phyloP scores from a whole-genome alignment of 1,140 invertebrate genomes.

The Panagrolaimus sp. region DNA sequence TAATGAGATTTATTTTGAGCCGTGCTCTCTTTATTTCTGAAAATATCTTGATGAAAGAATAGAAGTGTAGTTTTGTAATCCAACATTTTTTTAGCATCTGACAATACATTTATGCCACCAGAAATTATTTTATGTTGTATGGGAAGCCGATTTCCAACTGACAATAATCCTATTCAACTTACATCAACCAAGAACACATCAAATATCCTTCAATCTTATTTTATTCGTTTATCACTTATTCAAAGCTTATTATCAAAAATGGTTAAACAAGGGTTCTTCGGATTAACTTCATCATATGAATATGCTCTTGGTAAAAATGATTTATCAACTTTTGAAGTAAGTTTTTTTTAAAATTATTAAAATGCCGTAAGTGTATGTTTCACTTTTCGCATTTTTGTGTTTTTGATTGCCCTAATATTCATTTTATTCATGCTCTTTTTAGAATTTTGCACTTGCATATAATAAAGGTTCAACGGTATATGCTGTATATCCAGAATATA shows the following conservation, averaged over 20 bases:
- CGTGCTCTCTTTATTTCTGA: too few species aligned
- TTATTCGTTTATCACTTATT: not conserved
- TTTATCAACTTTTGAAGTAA: constrained; percentile 11
- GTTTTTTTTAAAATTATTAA: too few species aligned
- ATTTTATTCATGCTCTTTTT: not conserved
- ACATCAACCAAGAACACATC: not conserved
- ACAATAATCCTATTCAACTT: not conserved
- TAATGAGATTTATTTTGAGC: too few species aligned
- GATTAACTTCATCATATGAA: not conserved
- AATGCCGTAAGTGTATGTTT: too few species aligned
- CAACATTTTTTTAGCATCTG: not conserved
- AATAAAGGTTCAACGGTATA: not conserved
- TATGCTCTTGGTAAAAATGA: not conserved
- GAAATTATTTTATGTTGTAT: not conserved
- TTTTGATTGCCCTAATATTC: not conserved
- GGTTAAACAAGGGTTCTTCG: not conserved
- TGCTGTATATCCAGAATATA: not conserved
- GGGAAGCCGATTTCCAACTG: not conserved
- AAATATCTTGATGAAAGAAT: too few species aligned
- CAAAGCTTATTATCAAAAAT: not conserved
- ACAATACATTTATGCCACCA: not conserved
- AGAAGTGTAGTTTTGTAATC: too few species aligned
- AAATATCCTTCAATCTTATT: not conserved
- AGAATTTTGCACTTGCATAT: not conserved
- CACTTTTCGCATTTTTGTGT: too few species aligned